Evolutionary conservation across 2,797 vertebrate genomes (phyloP), one percentile per base, ranked within the genome.

Genomic region (Peromyscus attwateri): DNA sequence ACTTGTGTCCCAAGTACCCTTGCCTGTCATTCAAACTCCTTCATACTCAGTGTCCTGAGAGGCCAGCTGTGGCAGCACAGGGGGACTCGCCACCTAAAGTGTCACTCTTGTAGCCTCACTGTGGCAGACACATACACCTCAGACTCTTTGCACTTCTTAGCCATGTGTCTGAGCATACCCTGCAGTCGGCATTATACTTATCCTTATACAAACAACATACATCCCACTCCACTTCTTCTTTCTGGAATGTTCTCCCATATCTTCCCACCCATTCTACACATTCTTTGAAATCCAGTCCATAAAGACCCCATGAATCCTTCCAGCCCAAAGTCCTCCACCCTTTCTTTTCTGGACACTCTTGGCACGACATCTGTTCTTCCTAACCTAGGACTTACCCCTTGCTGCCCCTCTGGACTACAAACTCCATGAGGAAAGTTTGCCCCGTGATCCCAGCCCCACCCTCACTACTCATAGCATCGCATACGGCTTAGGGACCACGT

Each of bases 161-260:
- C 2, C 60, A 1, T 52, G 40, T 87, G 37, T 29, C 64, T 68
- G 19, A 89, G 43, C 46, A 64, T 8, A 6, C n/a, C 43, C 23
- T 43, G 31, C 14, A n/a, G 31, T 3, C 6, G 40, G 46, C 1
- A 2, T 27, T 52, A 3, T 19, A 17, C 10, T 27, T 37, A 31
- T 49, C 46, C 70, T 91, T 57, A 37, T 11, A 2, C 14, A 43
- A 27, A 14, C 25, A 8, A n/a, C 14, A n/a, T 5, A 3, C 1
- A 55, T 1, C 1, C 27, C 1, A 27, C 11, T 64, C 25, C 46
- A 1, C 31, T 16, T 12, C 68, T 91, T 79, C 46, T 46, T 57
- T 88, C 92, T 90, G 46, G 64, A 92, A 66, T 77, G 43, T 92
- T 92, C 71, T 93, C 62, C 27, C 3, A 17, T 75, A 31, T 49